Evolutionary conservation across 2,113 vertebrate genomes (phyloP).

Genomic region (Lutjanus erythropterus): DNA sequence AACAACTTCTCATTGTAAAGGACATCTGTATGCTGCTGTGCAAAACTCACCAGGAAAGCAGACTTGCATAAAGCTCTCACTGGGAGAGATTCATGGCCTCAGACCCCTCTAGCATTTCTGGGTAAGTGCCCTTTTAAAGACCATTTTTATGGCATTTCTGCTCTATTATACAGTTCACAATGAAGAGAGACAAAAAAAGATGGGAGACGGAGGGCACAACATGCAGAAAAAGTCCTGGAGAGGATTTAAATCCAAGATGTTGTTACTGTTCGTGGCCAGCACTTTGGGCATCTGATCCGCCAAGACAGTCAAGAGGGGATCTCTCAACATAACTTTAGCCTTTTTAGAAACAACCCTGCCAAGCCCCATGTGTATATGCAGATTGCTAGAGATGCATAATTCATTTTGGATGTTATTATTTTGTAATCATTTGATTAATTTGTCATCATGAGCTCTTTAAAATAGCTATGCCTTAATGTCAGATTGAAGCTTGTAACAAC

Average conservation of each 20-base stretch:
- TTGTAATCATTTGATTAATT: conserved; percentile 4
- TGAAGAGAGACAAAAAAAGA: conserved; percentile 9
- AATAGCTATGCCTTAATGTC: conserved; percentile 7
- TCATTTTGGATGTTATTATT: conserved; percentile 18
- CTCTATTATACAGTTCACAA: conserved; percentile 43
- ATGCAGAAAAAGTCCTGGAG: conserved; percentile 32
- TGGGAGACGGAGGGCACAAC: conserved; percentile 3
- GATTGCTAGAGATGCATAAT: conserved; percentile 18
- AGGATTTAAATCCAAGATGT: conserved; percentile 39
- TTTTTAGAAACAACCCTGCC: background rate
- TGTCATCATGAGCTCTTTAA: conserved; percentile 7
- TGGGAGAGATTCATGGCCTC: conserved; percentile 18
- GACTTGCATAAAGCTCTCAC: conserved; percentile 29
- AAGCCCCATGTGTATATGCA: conserved; percentile 20
- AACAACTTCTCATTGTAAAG: background rate
- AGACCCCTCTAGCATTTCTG: conserved; percentile 38
- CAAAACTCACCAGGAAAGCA: background rate
- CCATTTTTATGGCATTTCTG: conserved; percentile 45
- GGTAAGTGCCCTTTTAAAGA: conserved; percentile 47
- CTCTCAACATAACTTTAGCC: background rate
- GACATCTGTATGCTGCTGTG: background rate
- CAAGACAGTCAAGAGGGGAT: background rate
- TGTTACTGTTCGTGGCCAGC: background rate
- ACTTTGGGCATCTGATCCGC: conserved; percentile 16
- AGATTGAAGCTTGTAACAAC: background rate